phyloP scores from a whole-genome alignment of 2,113 vertebrate species.

The Pelvicachromis taeniatus region DNA sequence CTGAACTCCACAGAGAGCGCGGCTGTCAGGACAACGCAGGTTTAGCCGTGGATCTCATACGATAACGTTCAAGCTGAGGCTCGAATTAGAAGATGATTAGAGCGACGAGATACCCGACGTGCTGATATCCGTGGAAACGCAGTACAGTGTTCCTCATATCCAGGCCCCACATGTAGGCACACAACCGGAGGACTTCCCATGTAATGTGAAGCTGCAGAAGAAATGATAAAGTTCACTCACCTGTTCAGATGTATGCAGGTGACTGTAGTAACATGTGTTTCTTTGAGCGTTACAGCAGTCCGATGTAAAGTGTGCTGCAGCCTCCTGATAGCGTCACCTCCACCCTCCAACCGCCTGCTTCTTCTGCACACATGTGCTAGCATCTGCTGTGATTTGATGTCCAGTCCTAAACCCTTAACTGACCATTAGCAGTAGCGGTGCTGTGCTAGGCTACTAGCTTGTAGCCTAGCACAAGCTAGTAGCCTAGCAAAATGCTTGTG shows the following conservation, averaged over 20 bases:
- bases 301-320: no score
- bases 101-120: background rate
- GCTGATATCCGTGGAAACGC: background rate
- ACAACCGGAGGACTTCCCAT: background rate
- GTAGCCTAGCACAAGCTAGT: no score
- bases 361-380: background rate
- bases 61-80: constrained; percentile 8
- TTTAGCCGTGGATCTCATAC: constrained; percentile 42
- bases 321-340: background rate
- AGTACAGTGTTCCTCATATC: background rate
- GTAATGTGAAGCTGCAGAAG: background rate
- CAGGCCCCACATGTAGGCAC: background rate
- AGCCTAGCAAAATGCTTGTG: background rate
- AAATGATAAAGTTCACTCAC: background rate
- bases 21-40: constrained; percentile 43
- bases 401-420: background rate
- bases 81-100: background rate
- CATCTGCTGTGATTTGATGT: background rate
- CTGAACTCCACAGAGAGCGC: constrained; percentile 53
- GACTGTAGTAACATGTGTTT: background rate
- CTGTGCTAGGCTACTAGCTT: background rate
- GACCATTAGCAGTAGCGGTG: background rate
- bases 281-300: no score
- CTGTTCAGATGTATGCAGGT: background rate
- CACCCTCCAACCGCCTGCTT: background rate